Evolutionary conservation across 2,113 vertebrate genomes (phyloP), one percentile per base, ranked within the genome.

Genomic region (Indri indri): DNA sequence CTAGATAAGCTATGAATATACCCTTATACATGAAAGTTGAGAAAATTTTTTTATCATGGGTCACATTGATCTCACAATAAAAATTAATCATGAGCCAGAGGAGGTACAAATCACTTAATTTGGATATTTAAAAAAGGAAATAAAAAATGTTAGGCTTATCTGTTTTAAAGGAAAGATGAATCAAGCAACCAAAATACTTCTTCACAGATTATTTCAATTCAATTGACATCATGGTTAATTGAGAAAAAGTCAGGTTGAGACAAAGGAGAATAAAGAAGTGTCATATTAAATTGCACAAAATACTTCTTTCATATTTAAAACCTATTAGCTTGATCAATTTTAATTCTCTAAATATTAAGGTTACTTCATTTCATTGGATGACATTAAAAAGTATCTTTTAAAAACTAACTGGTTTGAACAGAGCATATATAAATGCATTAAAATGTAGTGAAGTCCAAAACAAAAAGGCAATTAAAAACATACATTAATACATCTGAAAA

Each of bases 341-440:
- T 87, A 76, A 85, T 87, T 96, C 32, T 86, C 50, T 87, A 93
- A 87, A 87, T 63, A 92, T 79, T 65, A 85, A 88, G 20, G 18
- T 74, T 57, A 71, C 1, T 87, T 90, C 3, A 66, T 80, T 83
- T 59, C 13, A 59, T 14, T 82, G 68, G 18, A 23, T 74, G 12
- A 83, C 68, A 23, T 80, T 81, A 91, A 66, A 94, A 87, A n/a
- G 22, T 57, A 45, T 52, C 25, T 94, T 88, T 80, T 32, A 52
- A 92, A 85, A 94, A 94, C 34, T 11, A 50, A 50, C 32, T 95
- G 76, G 82, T 52, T 91, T 80, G 45, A 95, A 77, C 34, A 91
- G 32, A 77, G 40, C 40, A 47, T 47, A 90, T 25, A 8, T 45
- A 66, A 80, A 22, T 90, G 52, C 25, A 59, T 52, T 71, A 50